Conservation (phyloP, 1,140 invertebrate genomes). For the Drosophila orena region DNA sequence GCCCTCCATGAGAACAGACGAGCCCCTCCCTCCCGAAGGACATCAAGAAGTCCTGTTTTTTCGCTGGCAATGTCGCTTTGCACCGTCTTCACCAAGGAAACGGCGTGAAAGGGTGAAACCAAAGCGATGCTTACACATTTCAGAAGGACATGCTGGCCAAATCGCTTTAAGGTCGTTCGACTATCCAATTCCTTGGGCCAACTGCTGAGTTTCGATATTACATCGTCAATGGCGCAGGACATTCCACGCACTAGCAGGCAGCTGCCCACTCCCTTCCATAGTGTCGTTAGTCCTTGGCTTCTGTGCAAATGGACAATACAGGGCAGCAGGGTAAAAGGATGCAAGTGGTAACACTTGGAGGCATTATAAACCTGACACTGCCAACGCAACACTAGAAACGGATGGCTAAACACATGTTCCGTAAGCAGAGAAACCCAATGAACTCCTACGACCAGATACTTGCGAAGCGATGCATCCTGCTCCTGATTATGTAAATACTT, state of each 20-base stretch:
- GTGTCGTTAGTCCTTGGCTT: slow-evolving; percentile 92
- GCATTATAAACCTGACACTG: slow-evolving; percentile 96
- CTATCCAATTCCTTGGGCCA: slow-evolving; percentile 95
- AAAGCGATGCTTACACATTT: slow-evolving; percentile 94
- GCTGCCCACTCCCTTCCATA: slow-evolving; percentile 98
- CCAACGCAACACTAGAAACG: slow-evolving; percentile 95
- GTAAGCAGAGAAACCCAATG: slow-evolving; percentile 92
- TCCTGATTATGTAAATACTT: slow-evolving; percentile 86
- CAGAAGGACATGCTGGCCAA: slow-evolving; percentile 92
- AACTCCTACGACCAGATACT: slow-evolving; percentile 90
- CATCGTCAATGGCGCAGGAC: slow-evolving; percentile 93
- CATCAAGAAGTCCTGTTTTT: slow-evolving; percentile 95
- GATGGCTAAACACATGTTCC: slow-evolving; percentile 96
- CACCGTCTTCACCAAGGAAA: slow-evolving; percentile 97
- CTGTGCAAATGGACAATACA: slow-evolving; percentile 93
- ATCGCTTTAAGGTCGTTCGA: slow-evolving; percentile 87
- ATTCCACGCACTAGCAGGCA: slow-evolving; percentile 94
- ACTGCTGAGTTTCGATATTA: slow-evolving; percentile 94
- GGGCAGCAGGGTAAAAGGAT: slow-evolving; percentile 94
- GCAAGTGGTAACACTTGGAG: slow-evolving; percentile 90
- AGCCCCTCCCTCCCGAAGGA: slow-evolving; percentile 94
- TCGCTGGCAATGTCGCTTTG: slow-evolving; percentile 98
- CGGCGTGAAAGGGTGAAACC: slow-evolving; percentile 96
- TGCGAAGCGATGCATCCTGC: slow-evolving; percentile 86
- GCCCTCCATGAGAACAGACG: slow-evolving; percentile 92